Evolutionary conservation across 1,140 invertebrate genomes (phyloP), one percentile per base, ranked within the genome.

Genomic region (Ceratina calcarata): DNA sequence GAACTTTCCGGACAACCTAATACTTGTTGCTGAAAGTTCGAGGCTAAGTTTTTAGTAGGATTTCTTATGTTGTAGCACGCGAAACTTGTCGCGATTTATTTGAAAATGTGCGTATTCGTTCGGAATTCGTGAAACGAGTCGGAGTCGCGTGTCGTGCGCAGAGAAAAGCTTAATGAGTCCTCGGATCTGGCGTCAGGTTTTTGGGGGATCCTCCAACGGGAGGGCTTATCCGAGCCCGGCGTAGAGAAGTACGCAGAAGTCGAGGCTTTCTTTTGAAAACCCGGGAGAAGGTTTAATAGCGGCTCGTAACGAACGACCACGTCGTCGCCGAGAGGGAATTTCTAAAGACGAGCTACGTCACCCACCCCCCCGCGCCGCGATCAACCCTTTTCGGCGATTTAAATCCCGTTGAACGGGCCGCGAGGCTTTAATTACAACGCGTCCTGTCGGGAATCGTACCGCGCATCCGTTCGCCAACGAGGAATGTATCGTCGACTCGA

Each of bases 341-440:
- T 78, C 67, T 78, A 78, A 78, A 78, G 75, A 71, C 58, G 49
- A 3, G 4, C 45, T 13, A 0, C 0, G 37, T 0, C 6, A 49
- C 53, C 8, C 18, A 57, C 12, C 27, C 12, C 51, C 68, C 12
- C 24, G 3, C 18, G 8, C 51, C 10, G 12, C 24, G 67, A 57
- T 57, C 53, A 20, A 20, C 8, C 24, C 57, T 70, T 70, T 77
- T 77, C 66, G 66, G 57, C 49, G 66, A 61, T 70, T 77, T 77
- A 45, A 77, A 77, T 69, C 27, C 24, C 67, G 45, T 53, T 37
- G n/a, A 77, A 70, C 66, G 37, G 57, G 20, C 24, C 57, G 22
- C 66, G n/a, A 32, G 22, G 13, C 15, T n/a, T 77, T 77, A 77
- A 77, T 77, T 77, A 69, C 74, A 60, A 70, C 12, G 72, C 15